These are phyloP conservation scores for Drosophila setosimentum DNA, from an alignment of 2,888 invertebrate genomes.

Conservation along the genomic window DNA sequence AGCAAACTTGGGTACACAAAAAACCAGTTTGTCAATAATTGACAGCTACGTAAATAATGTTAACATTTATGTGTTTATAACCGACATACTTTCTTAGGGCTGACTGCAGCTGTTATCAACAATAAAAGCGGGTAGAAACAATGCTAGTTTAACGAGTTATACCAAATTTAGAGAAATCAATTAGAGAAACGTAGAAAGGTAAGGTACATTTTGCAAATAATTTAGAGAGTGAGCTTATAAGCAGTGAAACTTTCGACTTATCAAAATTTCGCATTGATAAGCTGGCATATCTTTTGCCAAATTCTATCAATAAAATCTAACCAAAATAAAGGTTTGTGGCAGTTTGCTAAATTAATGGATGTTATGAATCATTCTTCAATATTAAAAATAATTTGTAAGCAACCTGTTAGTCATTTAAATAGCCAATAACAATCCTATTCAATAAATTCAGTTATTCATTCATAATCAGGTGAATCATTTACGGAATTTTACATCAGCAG, in stretches of 20 bases:
- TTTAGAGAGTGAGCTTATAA: conserved; percentile 35
- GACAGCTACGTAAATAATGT: conserved; percentile 76
- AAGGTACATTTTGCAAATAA: conserved; percentile 3
- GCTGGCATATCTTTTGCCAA: conserved; percentile 18
- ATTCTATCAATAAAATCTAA: conserved; percentile 15
- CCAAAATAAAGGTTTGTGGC: conserved; percentile 1
- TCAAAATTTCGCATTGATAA: conserved; percentile 49
- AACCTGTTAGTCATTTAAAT: conserved; percentile 7
- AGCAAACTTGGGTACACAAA: conserved; percentile 5
- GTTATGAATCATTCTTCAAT: conserved; percentile 17
- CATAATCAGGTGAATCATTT: conserved; percentile 28
- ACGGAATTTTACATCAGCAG: conserved; percentile 7
- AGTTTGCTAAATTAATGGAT: neutral
- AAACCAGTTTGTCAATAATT: conserved; percentile 73
- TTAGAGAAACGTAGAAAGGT: neutral
- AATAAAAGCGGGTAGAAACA: conserved; percentile 8
- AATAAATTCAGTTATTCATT: neutral
- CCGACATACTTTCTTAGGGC: conserved; percentile 23
- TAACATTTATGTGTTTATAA: conserved; percentile 60
- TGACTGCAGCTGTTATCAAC: conserved; percentile 28
- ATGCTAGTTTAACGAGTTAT: conserved; percentile 20
- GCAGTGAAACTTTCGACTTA: conserved; percentile 48
- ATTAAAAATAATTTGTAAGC: neutral
- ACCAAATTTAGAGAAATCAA: conserved; percentile 7
- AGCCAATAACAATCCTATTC: neutral